Conservation (phyloP, 64 coral and sea anemone genomes). For the Montipora efflorescens region DNA sequence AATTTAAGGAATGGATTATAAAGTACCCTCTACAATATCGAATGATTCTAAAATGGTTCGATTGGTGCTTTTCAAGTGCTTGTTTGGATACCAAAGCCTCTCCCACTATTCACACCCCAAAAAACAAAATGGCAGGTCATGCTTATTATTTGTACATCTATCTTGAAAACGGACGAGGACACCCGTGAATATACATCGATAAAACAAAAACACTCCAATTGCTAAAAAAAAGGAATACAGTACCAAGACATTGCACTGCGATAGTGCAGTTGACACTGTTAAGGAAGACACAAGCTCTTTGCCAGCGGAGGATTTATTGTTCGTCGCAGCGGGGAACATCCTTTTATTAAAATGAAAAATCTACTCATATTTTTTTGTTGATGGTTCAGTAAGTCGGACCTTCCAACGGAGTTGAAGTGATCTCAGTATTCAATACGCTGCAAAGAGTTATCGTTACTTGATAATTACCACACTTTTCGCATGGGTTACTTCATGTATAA, state of each 20-base stretch:
- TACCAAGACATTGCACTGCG: not conserved
- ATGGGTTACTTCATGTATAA: not conserved
- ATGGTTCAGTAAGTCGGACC: not conserved
- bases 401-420: not conserved
- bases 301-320: not conserved
- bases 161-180: not conserved
- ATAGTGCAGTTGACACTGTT: not conserved
- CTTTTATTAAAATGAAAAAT: conserved; percentile 42
- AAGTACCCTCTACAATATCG: not conserved
- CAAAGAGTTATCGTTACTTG: not conserved
- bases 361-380: conserved; percentile 35
- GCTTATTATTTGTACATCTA: not conserved
- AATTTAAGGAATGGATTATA: not conserved
- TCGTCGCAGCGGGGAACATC: not conserved
- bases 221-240: not conserved
- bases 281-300: not conserved
- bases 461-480: not conserved
- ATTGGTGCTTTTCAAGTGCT: not conserved
- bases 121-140: not conserved
- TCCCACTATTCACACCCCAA: not conserved
- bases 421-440: not conserved
- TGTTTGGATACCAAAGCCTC: not conserved
- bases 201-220: not conserved
- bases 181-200: not conserved
- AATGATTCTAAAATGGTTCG: not conserved